These are phyloP conservation scores for Podarcis siculus DNA, from an alignment of 2,797 vertebrate genomes.

Conservation along the genomic window DNA sequence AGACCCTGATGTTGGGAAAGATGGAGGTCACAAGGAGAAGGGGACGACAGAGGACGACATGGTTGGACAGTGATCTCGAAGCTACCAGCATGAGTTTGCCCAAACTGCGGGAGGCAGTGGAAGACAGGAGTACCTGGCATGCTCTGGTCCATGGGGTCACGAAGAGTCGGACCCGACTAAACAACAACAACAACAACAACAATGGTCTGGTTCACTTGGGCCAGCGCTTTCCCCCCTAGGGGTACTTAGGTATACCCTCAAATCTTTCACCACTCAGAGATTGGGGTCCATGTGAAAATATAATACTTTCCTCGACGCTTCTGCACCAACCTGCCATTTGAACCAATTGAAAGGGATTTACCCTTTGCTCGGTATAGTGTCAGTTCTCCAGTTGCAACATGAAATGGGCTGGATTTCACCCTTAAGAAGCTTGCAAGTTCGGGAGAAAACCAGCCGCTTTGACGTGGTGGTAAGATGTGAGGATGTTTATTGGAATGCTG, in stretches of 20 bases:
- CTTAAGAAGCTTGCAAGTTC: not conserved
- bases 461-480: constrained; percentile 24
- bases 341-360: constrained; percentile 47
- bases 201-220: not conserved
- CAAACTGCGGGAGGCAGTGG: no score
- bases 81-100: no score
- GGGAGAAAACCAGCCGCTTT: constrained; percentile 42
- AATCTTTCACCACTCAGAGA: no score
- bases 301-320: constrained; percentile 19
- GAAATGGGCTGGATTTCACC: constrained; percentile 1
- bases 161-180: no score
- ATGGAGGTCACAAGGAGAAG: no score
- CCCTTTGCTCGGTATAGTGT: not conserved
- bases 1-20: no score
- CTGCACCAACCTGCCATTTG: constrained; percentile 49
- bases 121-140: no score
- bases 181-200: no score
- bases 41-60: no score
- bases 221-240: not conserved
- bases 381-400: constrained; percentile 20
- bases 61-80: no score
- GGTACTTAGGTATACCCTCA: not conserved
- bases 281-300: constrained; percentile 19
- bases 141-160: no score
- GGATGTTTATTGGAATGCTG: constrained; percentile 40